Conservation (phyloP, 2,113 vertebrate species). For the Apaloderma vittatum region DNA sequence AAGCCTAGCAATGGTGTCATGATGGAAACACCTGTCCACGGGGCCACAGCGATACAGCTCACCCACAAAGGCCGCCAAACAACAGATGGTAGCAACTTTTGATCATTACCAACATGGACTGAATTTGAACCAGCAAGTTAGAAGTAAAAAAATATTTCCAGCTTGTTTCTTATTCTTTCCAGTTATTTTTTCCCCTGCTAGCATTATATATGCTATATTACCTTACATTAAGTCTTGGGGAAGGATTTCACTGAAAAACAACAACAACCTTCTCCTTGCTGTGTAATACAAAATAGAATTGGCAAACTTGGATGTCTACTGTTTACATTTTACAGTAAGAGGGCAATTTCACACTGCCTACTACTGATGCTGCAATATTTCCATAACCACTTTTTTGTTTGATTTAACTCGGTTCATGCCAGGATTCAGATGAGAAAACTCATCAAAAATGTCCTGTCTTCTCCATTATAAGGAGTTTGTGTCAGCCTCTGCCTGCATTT, state of each 20-base stretch:
- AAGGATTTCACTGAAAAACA: neutral
- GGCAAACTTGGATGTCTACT: slow-evolving; percentile 19
- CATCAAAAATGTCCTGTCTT: neutral
- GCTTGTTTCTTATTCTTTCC: neutral
- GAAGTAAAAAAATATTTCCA: slow-evolving; percentile 29
- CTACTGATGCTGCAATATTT: slow-evolving; percentile 42
- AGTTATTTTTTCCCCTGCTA: slow-evolving; percentile 4
- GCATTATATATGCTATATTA: slow-evolving; percentile 15
- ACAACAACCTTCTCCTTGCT: neutral
- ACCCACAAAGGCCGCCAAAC: neutral
- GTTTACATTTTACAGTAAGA: slow-evolving; percentile 33
- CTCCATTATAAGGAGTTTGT: neutral
- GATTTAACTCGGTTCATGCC: neutral
- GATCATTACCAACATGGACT: neutral
- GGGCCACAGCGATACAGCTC: neutral
- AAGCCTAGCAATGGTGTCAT: neutral
- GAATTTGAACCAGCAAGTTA: neutral
- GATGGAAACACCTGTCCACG: neutral
- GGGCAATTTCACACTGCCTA: slow-evolving; percentile 59
- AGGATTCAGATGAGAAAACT: neutral
- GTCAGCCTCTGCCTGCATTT: neutral
- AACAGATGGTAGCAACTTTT: slow-evolving; percentile 34
- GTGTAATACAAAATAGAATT: neutral
- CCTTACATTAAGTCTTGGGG: neutral
- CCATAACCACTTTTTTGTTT: slow-evolving; percentile 8